Evolutionary conservation across 2,113 vertebrate genomes (phyloP).

Genomic region (Nematolebias whitei): DNA sequence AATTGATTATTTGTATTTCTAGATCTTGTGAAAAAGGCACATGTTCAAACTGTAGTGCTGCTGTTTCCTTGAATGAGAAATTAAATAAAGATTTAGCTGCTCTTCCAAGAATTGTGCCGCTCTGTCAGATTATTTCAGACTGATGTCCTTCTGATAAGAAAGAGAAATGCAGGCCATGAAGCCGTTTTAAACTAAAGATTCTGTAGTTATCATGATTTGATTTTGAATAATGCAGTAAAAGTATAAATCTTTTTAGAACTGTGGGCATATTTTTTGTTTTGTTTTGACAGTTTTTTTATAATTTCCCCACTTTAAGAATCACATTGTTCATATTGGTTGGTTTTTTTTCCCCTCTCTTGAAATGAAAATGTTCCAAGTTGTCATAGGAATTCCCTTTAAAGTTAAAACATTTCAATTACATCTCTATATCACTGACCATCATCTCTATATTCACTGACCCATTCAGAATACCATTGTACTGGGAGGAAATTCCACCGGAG

Average conservation of each 20-base stretch:
- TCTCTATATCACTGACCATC: constrained; percentile 8
- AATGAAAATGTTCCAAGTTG: neutral
- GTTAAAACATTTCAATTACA: constrained; percentile 3
- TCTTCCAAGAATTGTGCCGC: neutral
- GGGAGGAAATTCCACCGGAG: constrained; percentile 83
- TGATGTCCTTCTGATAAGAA: too few species aligned
- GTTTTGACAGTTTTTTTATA: constrained; percentile 4
- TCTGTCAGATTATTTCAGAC: neutral
- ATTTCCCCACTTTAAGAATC: constrained; percentile 7
- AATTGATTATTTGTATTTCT: neutral
- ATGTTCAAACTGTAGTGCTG: neutral
- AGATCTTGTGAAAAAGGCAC: neutral
- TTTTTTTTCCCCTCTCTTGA: neutral
- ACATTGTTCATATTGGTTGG: neutral
- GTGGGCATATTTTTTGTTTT: neutral
- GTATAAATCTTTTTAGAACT: neutral
- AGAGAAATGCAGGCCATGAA: too few species aligned
- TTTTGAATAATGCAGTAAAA: too few species aligned
- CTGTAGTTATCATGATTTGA: neutral
- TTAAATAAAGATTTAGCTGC: neutral
- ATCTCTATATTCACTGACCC: constrained; percentile 16
- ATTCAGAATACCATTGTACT: constrained; percentile 87
- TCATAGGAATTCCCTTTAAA: constrained; percentile 1
- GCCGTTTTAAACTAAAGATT: neutral
- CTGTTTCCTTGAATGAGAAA: neutral